A percentile compares a stretch with the other conserved stretches of the same genome.
phyloP scores from a whole-genome alignment of 2,888 invertebrate species.

The Sarcophaga carnaria region DNA sequence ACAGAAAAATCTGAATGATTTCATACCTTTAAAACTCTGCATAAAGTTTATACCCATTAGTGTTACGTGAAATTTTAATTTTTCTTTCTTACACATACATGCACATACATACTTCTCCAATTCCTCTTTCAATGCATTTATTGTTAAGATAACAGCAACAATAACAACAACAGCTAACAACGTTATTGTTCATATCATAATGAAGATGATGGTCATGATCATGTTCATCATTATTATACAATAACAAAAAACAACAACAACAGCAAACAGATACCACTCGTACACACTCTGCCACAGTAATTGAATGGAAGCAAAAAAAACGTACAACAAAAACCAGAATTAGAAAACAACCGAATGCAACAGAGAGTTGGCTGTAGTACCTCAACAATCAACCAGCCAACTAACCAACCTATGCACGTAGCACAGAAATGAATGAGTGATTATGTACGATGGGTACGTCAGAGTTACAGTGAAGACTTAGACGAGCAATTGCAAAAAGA shows the following conservation, averaged over 20 bases:
- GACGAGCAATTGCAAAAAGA: background rate
- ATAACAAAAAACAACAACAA: conserved; percentile 50
- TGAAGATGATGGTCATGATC: conserved; percentile 45
- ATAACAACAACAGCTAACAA: conserved; percentile 22
- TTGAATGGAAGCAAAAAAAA: conserved; percentile 44
- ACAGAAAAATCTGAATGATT: too few species aligned
- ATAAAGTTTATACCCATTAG: background rate
- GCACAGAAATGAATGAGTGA: too few species aligned
- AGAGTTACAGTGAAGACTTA: too few species aligned
- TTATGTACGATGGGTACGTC: too few species aligned
- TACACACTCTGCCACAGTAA: conserved; percentile 25
- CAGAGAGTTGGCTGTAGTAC: background rate
- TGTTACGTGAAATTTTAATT: conserved; percentile 34
- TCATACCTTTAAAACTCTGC: conserved; percentile 7
- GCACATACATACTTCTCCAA: conserved; percentile 33
- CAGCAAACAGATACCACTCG: conserved; percentile 4
- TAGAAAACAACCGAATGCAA: background rate
- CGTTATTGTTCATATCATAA: conserved; percentile 13
- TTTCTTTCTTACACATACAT: conserved; percentile 30
- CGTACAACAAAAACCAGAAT: background rate
- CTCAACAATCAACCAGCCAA: background rate
- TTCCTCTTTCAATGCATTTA: background rate
- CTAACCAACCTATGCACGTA: too few species aligned
- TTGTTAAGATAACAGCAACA: conserved; percentile 17
- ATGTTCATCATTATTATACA: conserved; percentile 57